Evolutionary conservation across 2,113 vertebrate species (phyloP), one percentile per base, ranked within the genome.

Genomic region (Zeus faber): DNA sequence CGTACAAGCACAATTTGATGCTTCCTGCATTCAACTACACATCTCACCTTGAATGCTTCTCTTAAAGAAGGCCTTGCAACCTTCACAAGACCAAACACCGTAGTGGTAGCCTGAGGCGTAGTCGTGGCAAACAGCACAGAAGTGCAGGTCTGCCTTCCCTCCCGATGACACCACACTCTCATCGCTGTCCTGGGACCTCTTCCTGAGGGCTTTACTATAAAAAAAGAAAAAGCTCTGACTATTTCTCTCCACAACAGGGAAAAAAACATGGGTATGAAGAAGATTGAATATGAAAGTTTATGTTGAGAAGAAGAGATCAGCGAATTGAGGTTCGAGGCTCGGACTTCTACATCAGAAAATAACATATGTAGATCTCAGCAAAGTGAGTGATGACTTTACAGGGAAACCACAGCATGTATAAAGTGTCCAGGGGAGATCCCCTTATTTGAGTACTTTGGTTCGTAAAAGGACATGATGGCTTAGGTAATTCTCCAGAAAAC

Each of bases 91-190:
- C 95, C 96, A 98, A 49, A 99, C 97, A 0, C 97, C 95, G 0
- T 99, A 99, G 85, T 99, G 97, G 79, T 99, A 99, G n/a, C 97
- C 97, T 0, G 97, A 99, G n/a, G 97, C 97, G 1, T 94, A 97
- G 73, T 99, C 97, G 4, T 92, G 93, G 82, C 97, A 99, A 58
- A 99, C 96, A 0, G 94, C 95, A 16, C 97, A 99, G 88, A 89
- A 95, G 74, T 96, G 95, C 44, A 94, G 89, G 53, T 97, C 93
- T 4, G 87, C 82, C 85, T 94, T 97, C 1, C 89, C 87, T 21
- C 79, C 83, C 0, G 88, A 84, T 5, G 89, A 91, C 51, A 70
- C 77, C 64, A 79, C 60, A 6, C 54, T 85, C 16, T 90, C 89
- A 60, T 69, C 88, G 21, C 62, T 72, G 18, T 85, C 88, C n/a